Base-by-base conservation (phyloP, 2,113 vertebrate genomes). In the Spheniscus mendiculus region DNA sequence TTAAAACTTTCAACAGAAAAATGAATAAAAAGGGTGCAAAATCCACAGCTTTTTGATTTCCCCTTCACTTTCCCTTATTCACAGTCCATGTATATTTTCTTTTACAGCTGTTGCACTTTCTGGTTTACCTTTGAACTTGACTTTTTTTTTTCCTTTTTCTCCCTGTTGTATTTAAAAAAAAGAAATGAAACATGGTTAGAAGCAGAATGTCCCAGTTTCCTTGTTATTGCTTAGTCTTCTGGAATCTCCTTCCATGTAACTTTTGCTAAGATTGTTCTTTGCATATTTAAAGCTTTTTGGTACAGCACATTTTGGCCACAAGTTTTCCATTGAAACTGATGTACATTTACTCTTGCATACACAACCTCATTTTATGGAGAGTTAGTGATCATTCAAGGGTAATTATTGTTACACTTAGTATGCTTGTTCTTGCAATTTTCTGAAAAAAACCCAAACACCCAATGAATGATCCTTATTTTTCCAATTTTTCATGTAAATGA, bases 281-380 rank as follows among this genome's bases (percentile, higher is more conserved):
- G 11, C 34, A 67, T 91, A 63, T 89, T 91, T 91, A 92, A 93
- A 93, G 17, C n/a, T 83, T 92, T 91, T 82, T 77, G 27, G 22
- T 44, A 55, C 50, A 58, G 45, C 74, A 73, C 8, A 52, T 70
- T 95, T 69, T 89, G 45, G 22, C 40, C 32, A 82, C 63, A 67
- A 5, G 26, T 59, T 87, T 90, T 87, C 63, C 34, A 40, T 36
- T 95, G 29, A 94, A 87, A 72, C 16, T 42, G 29, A 49, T 70
- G 45, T 69, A 78, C 26, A 38, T 20, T 83, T 90, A 66, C 25
- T 89, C 76, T 94, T 84, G 50, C 56, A 88, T 84, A 32, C 36
- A 45, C 36, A 81, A 42, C 11, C 4, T 66, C 4, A 89, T 93
- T 95, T 94, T 93, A 50, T 89, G 45, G 23, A 77, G 25, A 61